A percentile compares a stretch with the other conserved stretches of the same genome.
These are phyloP conservation scores for Phalacrocorax pelagicus DNA, from an alignment of 2,113 vertebrate species.

Conservation along the genomic window DNA sequence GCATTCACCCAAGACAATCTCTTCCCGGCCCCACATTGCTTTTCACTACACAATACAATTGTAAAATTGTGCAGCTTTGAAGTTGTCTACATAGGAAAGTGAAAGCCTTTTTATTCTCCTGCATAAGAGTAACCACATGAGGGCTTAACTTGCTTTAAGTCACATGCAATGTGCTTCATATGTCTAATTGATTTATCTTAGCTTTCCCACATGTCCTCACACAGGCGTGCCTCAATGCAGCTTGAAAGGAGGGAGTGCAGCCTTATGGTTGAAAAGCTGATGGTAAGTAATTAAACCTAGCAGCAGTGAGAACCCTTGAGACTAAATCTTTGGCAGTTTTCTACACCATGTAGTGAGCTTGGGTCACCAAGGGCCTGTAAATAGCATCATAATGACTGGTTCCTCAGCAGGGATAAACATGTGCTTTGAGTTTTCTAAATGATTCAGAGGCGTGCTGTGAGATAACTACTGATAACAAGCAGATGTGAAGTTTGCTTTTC, in stretches of 20 bases:
- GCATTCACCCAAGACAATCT: neutral
- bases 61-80: constrained; percentile 14
- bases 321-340: constrained; percentile 49
- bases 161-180: neutral
- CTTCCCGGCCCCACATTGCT: neutral
- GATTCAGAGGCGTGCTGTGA: constrained; percentile 72
- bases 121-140: constrained; percentile 15
- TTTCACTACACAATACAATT: neutral
- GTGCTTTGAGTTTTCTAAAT: constrained; percentile 84
- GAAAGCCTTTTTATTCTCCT: constrained; percentile 14
- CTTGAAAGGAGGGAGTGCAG: constrained; percentile 9
- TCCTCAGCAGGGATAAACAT: constrained; percentile 78
- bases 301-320: constrained; percentile 33
- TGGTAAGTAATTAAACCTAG: constrained; percentile 48
- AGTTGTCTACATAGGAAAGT: neutral
- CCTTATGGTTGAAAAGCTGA: constrained; percentile 23
- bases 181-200: constrained; percentile 58
- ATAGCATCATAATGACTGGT: constrained; percentile 71
- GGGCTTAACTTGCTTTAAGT: constrained; percentile 17
- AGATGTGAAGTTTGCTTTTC: constrained; percentile 77
- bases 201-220: neutral
- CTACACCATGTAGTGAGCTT: constrained; percentile 30
- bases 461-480: constrained; percentile 83
- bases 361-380: constrained; percentile 74
- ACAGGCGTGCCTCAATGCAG: neutral